phyloP scores from a whole-genome alignment of 2,888 invertebrate genomes.

The Galerucella pusilla region DNA sequence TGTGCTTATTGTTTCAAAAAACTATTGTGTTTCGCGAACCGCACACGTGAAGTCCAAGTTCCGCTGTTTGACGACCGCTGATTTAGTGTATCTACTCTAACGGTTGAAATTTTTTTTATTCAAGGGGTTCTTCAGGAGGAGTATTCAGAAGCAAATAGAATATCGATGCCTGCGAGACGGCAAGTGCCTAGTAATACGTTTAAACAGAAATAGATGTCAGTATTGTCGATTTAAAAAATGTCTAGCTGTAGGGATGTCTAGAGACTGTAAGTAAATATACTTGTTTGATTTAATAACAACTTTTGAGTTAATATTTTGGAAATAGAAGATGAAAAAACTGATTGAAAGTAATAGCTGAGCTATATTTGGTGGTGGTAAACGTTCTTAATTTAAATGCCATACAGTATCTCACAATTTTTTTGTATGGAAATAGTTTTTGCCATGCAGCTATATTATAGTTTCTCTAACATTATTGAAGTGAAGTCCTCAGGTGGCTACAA shows the following conservation, averaged over 20 bases:
- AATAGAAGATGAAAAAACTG: neutral
- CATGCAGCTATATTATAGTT: too few relatives aligned
- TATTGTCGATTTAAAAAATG: slow-evolving; percentile 98
- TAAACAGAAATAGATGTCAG: slow-evolving; percentile 95
- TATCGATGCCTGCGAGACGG: slow-evolving; percentile 94
- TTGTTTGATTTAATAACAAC: neutral
- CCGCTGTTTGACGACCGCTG: neutral
- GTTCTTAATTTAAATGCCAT: neutral
- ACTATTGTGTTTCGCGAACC: too few relatives aligned
- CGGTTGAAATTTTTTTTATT: slow-evolving; percentile 49
- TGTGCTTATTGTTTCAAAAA: too few relatives aligned
- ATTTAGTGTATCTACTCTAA: neutral
- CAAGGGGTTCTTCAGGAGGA: slow-evolving; percentile 95
- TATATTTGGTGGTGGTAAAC: neutral
- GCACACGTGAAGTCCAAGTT: too few relatives aligned
- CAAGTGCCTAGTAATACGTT: slow-evolving; percentile 91
- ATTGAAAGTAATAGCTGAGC: neutral
- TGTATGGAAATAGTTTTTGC: too few relatives aligned
- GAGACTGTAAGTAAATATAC: slow-evolving; percentile 85
- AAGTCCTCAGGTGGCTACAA: too few relatives aligned
- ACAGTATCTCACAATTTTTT: too few relatives aligned
- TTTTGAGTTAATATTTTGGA: neutral
- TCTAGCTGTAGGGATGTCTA: slow-evolving; percentile 94
- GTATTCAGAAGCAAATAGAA: slow-evolving; percentile 97
- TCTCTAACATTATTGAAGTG: too few relatives aligned